Evolutionary conservation across 2,797 vertebrate species (phyloP).

Genomic region (Sitta carolinensis): DNA sequence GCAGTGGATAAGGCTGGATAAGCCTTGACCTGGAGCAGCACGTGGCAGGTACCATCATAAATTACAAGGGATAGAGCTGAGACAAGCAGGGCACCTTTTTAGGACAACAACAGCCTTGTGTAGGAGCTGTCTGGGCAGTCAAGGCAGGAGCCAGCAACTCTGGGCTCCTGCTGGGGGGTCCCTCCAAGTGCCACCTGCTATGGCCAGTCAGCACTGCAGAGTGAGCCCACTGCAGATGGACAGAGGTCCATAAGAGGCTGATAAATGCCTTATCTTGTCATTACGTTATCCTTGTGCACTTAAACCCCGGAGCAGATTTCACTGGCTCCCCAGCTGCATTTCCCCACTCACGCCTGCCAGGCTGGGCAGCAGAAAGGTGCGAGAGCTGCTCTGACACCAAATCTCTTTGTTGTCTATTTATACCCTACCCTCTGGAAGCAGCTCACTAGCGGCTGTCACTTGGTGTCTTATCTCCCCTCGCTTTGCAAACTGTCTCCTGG

Average conservation of each 20-base stretch:
- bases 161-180: not conserved
- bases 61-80: not conserved
- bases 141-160: not conserved
- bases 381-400: slow-evolving; percentile 7
- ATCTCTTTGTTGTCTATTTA: slow-evolving; percentile 66
- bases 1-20: not conserved
- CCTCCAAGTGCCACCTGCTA: slow-evolving; percentile 20
- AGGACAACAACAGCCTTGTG: not conserved
- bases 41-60: not conserved
- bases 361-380: slow-evolving; percentile 16
- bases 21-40: not conserved
- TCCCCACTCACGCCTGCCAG: not conserved
- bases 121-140: not conserved
- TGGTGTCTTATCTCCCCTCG: not conserved
- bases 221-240: not conserved
- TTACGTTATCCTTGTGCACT: not conserved
- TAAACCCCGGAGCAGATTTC: not conserved
- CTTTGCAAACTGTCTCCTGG: slow-evolving; percentile 32
- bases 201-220: not conserved
- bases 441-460: slow-evolving; percentile 31
- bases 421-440: slow-evolving; percentile 41
- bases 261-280: slow-evolving; percentile 1
- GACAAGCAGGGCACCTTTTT: not conserved
- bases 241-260: not conserved
- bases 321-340: not conserved